Percentiles rank a stretch among this genome's conserved stretches.
These are phyloP conservation scores for Mustelus asterias DNA, from an alignment of 2,113 vertebrate species.

Conservation along the genomic window DNA sequence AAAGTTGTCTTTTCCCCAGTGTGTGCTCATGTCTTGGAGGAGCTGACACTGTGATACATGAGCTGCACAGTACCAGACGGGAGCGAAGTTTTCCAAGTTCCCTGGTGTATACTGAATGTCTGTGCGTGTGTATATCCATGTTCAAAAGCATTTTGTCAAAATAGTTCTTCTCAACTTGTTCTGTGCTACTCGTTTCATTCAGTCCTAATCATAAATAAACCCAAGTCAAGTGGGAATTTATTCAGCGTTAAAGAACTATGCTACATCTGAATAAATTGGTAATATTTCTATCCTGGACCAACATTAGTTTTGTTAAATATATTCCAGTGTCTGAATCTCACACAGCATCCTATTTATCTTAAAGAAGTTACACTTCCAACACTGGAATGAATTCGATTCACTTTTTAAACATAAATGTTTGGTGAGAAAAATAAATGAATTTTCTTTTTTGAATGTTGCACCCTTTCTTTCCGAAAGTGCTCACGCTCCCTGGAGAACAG, in stretches of 20 bases:
- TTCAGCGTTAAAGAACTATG: neutral
- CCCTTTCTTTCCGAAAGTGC: neutral
- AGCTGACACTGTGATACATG: neutral
- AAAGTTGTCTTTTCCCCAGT: conserved; percentile 7
- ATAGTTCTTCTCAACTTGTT: neutral
- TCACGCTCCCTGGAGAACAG: neutral
- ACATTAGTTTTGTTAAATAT: conserved; percentile 23
- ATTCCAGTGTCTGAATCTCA: neutral
- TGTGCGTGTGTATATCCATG: neutral
- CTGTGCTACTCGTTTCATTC: neutral
- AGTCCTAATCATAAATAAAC: conserved; percentile 13
- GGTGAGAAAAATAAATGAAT: neutral
- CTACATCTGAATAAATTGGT: conserved; percentile 26
- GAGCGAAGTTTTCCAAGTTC: neutral
- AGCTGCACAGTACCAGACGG: neutral
- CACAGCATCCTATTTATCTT: neutral
- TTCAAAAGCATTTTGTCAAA: conserved; percentile 24
- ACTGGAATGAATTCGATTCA: neutral
- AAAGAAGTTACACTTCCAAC: neutral
- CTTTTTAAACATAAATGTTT: neutral
- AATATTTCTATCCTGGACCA: conserved; percentile 12
- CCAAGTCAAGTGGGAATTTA: conserved; percentile 29
- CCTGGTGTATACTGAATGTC: neutral
- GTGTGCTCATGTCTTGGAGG: neutral
- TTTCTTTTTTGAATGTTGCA: neutral